Percentiles rank a stretch among this genome's conserved stretches.
Conservation (phyloP, 1,140 invertebrate species). For the Periplaneta americana region DNA sequence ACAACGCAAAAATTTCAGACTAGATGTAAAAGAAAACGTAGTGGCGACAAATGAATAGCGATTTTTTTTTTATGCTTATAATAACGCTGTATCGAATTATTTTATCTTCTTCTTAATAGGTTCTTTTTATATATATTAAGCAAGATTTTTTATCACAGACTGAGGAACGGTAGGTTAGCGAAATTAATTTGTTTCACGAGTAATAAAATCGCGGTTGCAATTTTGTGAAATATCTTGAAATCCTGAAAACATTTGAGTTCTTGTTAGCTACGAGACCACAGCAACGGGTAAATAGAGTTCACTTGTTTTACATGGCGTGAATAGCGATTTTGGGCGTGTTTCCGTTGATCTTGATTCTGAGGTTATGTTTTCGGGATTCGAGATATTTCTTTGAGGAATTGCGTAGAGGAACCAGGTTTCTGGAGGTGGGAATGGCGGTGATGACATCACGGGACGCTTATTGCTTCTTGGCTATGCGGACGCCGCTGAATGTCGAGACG, state of each 20-base stretch:
- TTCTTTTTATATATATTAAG: neutral
- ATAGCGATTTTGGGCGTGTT: neutral
- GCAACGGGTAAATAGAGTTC: no score
- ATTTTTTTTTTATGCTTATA: neutral
- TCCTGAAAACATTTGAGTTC: no score
- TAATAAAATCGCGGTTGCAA: neutral
- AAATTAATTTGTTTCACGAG: neutral
- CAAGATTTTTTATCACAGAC: neutral
- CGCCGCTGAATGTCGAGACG: slow-evolving; percentile 10
- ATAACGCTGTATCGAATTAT: no score
- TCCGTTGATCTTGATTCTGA: neutral
- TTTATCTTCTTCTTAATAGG: neutral
- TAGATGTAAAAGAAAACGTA: neutral
- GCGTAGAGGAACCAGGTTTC: neutral
- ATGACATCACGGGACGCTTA: neutral
- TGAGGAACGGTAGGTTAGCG: neutral
- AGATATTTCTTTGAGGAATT: neutral
- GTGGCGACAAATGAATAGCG: neutral
- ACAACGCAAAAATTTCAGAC: neutral
- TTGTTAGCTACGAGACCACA: no score
- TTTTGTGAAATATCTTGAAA: neutral
- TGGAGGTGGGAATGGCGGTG: neutral
- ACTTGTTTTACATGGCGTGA: no score
- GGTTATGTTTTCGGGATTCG: neutral
- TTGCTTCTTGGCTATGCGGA: slow-evolving; percentile 15